phyloP scores from a whole-genome alignment of 2,888 invertebrate species.

The Amphipyra berbera region DNA sequence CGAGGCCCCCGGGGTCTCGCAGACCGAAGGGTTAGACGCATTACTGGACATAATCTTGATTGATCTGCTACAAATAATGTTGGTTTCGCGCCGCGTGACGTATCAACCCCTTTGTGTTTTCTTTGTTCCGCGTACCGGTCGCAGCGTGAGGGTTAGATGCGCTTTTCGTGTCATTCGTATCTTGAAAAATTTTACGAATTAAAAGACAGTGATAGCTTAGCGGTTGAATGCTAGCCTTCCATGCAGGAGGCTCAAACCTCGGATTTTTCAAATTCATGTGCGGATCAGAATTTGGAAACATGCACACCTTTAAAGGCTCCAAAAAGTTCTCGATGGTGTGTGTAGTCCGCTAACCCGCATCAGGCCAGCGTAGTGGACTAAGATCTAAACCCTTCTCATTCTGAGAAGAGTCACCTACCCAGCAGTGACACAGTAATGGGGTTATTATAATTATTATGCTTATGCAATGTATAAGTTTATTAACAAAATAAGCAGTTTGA shows the following conservation, averaged over 20 bases:
- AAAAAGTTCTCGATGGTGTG: too few species aligned
- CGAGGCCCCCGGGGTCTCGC: slow-evolving; percentile 61
- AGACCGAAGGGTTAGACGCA: slow-evolving; percentile 79
- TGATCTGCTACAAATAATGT: slow-evolving; percentile 87
- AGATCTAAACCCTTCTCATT: too few species aligned
- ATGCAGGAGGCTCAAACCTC: too few species aligned
- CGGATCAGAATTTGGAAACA: too few species aligned
- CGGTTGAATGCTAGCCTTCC: too few species aligned
- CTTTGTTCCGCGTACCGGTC: slow-evolving; percentile 58
- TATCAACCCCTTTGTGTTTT: slow-evolving; percentile 64
- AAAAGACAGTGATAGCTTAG: too few species aligned
- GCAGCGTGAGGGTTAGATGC: slow-evolving; percentile 67
- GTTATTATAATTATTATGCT: too few species aligned
- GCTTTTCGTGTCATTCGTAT: slow-evolving; percentile 62
- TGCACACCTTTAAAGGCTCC: too few species aligned
- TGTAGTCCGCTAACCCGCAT: too few species aligned
- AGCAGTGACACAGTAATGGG: too few species aligned
- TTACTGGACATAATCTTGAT: slow-evolving; percentile 87
- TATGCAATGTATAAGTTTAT: slow-evolving; percentile 4
- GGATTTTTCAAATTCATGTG: too few species aligned
- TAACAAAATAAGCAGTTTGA: background rate
- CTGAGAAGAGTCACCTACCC: background rate
- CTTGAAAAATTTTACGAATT: slow-evolving; percentile 16
- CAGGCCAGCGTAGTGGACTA: too few species aligned
- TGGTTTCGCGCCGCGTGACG: slow-evolving; percentile 72